phyloP scores from a whole-genome alignment of 2,113 vertebrate species.

The Alexandromys fortis region DNA sequence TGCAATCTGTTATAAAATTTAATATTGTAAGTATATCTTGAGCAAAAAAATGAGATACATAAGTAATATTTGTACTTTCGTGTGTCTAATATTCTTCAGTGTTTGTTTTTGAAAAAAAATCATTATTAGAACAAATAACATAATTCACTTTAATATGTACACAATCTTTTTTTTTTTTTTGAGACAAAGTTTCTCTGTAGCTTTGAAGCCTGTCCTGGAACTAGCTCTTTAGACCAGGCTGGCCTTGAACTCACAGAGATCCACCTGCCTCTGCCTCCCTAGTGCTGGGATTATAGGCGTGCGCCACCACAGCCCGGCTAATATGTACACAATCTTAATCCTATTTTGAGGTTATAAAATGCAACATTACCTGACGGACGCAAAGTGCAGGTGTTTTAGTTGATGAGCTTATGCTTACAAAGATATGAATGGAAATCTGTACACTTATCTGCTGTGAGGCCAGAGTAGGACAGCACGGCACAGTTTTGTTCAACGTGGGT shows the following conservation, averaged over 20 bases:
- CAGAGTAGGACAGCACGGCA: accelerated
- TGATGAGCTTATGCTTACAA: background rate
- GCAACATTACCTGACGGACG: background rate
- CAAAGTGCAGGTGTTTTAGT: background rate
- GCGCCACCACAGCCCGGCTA: no score
- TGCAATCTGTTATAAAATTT: background rate
- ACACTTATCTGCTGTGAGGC: accelerated
- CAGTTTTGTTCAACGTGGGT: accelerated
- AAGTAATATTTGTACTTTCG: background rate
- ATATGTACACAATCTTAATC: background rate
- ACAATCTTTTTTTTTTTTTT: no score
- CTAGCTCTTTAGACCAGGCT: no score
- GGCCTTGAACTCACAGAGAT: no score
- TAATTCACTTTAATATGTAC: background rate
- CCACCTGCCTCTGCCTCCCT: no score
- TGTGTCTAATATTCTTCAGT: background rate
- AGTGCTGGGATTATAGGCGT: no score
- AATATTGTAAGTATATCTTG: background rate
- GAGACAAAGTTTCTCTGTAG: no score
- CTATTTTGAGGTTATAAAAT: background rate
- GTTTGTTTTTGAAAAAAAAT: background rate
- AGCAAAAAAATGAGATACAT: background rate
- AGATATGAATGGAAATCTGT: accelerated
- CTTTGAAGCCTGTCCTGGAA: no score
- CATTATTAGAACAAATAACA: background rate